Percentiles rank a stretch among this genome's conserved stretches.
Evolutionary conservation across 1,140 invertebrate species (phyloP).

Genomic region (Prorops nasuta): DNA sequence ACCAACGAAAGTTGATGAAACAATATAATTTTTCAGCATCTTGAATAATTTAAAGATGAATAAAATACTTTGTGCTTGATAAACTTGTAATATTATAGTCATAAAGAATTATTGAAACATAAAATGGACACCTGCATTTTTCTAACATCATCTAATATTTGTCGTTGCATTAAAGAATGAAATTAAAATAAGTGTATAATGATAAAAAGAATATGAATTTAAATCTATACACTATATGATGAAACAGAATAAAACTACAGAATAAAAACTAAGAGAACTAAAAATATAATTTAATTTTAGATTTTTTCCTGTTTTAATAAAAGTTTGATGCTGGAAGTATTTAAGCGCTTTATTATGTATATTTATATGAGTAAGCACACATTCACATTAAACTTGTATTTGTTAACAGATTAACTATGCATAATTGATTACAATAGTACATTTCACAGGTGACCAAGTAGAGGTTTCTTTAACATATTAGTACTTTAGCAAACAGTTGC

Average conservation of each 20-base stretch:
- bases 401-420: background rate
- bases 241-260: too few relatives aligned
- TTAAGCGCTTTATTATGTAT: background rate
- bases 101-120: background rate
- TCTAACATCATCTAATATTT: too few relatives aligned
- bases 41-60: background rate
- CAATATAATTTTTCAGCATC: background rate
- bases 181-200: background rate
- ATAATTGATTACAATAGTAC: slow-evolving; percentile 5
- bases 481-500: background rate
- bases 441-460: slow-evolving; percentile 2
- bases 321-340: background rate
- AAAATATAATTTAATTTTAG: too few relatives aligned
- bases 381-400: background rate
- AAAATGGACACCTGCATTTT: background rate
- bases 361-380: background rate
- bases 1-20: too few relatives aligned
- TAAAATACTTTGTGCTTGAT: background rate
- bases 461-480: slow-evolving; percentile 5
- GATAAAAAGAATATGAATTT: too few relatives aligned
- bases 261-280: too few relatives aligned
- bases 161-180: background rate
- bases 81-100: too few relatives aligned
- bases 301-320: background rate
- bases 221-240: background rate